A percentile compares a stretch with the other conserved stretches of the same genome.
Conservation (phyloP, 2,888 invertebrate genomes). For the Helleia helle region DNA sequence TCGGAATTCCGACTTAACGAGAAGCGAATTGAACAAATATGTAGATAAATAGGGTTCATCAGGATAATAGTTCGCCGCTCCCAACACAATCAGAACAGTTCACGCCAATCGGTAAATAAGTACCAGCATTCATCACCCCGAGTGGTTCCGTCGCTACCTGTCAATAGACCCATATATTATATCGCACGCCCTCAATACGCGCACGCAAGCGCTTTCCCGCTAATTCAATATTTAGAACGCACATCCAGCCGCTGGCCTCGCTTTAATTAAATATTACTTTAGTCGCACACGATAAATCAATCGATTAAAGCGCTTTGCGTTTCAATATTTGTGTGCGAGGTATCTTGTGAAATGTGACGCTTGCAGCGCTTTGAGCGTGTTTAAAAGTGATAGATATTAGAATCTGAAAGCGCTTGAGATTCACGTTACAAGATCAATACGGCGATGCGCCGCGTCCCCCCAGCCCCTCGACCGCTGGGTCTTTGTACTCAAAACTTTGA, state of each 20-base stretch:
- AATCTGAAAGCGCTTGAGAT: slow-evolving; percentile 29
- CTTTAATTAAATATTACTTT: slow-evolving; percentile 14
- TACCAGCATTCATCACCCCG: too few species aligned
- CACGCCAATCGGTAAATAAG: too few species aligned
- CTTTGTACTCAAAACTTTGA: slow-evolving; percentile 45
- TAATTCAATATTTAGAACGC: too few species aligned
- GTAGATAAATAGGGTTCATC: too few species aligned
- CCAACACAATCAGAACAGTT: too few species aligned
- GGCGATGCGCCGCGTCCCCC: slow-evolving; percentile 43
- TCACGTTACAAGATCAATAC: slow-evolving; percentile 38
- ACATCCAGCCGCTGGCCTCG: slow-evolving; percentile 6
- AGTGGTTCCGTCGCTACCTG: slow-evolving; percentile 30
- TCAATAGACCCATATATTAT: slow-evolving; percentile 25
- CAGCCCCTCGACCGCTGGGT: slow-evolving; percentile 34
- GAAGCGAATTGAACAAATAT: too few species aligned
- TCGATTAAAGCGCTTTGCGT: slow-evolving; percentile 21
- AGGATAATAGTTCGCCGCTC: too few species aligned
- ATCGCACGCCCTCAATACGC: slow-evolving; percentile 29
- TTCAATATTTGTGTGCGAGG: too few species aligned
- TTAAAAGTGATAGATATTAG: neutral
- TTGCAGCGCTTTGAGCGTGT: slow-evolving; percentile 4
- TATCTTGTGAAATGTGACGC: too few species aligned
- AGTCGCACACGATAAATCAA: slow-evolving; percentile 10
- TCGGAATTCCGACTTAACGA: too few species aligned
- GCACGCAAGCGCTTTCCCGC: too few species aligned